Evolutionary conservation across 2,888 invertebrate species (phyloP), one percentile per base, ranked within the genome.

Genomic region (Notocelia uddmanniana): DNA sequence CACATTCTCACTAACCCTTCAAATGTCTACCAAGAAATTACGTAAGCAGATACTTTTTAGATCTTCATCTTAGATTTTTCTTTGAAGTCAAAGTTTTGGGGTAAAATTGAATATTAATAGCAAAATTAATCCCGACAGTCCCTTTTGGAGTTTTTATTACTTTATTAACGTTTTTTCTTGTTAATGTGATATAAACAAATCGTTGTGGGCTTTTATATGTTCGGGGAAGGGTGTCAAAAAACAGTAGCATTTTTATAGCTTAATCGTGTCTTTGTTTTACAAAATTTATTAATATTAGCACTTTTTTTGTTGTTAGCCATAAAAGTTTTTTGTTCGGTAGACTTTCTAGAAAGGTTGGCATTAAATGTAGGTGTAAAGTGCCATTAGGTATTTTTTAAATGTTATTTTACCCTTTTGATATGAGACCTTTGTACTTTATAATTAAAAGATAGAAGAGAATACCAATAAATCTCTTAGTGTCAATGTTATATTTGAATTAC

Each of bases 101-200:
- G 88, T 87, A 89, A 92, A 91, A 93, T 93, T 92, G 93, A 93
- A 93, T 93, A 93, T 93, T 93, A 93, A 93, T 93, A 92, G 93
- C 89, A 83, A 92, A 89, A 92, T 93, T 92, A 93, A 90, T 87
- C 86, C 83, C 81, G 78, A 78, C 74, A 82, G 85, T 84, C 86
- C 82, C 81, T 85, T 84, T 85, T 83, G 73, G 80, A 83, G 84
- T 87, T 90, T 92, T 93, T 93, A 93, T 93, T 89, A 85, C 93
- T 93, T 90, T 93, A 93, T 93, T 92, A 91, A 87, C 78, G 76
- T 81, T 82, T 68, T 81, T 88, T 89, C 89, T 88, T 83, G 89
- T 91, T 92, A 92, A 91, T 90, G 86, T 80, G 86, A 80, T 88
- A 89, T 90, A 92, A 92, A 92, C 91, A 92, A 91, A 91, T 91